A percentile compares a stretch with the other conserved stretches of the same genome.
phyloP scores from a whole-genome alignment of 2,113 vertebrate genomes.

The Rhineura floridana region DNA sequence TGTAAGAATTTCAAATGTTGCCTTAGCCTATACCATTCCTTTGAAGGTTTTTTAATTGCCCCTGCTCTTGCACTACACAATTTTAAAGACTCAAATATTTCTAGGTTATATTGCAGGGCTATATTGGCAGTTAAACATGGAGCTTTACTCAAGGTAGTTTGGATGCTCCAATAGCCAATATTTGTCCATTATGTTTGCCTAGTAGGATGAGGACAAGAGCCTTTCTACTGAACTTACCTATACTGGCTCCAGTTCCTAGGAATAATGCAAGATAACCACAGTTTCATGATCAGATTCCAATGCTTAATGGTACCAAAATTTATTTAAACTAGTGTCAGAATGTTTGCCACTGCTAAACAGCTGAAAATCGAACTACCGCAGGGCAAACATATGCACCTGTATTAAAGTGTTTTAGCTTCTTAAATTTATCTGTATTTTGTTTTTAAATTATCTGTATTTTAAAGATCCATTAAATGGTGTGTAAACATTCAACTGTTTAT shows the following conservation, averaged over 20 bases:
- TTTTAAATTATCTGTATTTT: conserved; percentile 18
- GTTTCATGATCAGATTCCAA: not conserved
- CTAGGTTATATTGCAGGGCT: not conserved
- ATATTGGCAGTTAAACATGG: not conserved
- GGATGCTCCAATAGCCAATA: not conserved
- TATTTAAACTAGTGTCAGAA: not conserved
- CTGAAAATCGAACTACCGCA: not conserved
- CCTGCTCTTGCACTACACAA: not conserved
- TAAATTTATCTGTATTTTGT: conserved; percentile 21
- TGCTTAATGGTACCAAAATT: not conserved
- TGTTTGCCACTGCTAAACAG: conserved; percentile 3
- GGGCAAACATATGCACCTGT: not conserved
- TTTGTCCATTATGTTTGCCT: not conserved
- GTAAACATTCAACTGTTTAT: conserved; percentile 16
- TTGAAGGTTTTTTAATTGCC: not conserved
- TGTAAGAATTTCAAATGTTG: not conserved
- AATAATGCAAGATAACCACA: not conserved
- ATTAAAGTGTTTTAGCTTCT: not conserved
- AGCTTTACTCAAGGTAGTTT: not conserved
- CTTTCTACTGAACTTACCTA: not conserved
- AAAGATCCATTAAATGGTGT: conserved; percentile 20
- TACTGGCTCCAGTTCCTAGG: not conserved
- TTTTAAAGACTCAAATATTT: not conserved
- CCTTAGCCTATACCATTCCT: not conserved
- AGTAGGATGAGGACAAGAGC: not conserved